These are phyloP conservation scores for Rotaria magnacalcarata DNA, from an alignment of 2,888 invertebrate species.

Conservation along the genomic window DNA sequence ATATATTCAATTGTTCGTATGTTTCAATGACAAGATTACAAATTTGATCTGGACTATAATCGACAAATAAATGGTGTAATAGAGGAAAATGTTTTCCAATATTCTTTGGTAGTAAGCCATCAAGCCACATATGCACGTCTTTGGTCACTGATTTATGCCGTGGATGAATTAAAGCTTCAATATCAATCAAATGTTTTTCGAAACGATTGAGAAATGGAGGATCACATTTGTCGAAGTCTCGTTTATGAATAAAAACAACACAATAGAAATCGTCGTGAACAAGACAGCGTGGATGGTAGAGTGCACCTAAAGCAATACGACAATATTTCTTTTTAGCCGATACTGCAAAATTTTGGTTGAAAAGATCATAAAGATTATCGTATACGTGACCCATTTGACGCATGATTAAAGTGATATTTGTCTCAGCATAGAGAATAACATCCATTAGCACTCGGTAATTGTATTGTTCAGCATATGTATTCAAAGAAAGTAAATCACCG, in stretches of 20 bases:
- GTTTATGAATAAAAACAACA: background rate
- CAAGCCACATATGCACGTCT: background rate
- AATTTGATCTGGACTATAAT: background rate
- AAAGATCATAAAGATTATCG: slow-evolving; percentile 7
- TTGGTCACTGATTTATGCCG: background rate
- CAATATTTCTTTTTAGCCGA: too few relatives aligned
- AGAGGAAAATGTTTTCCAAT: background rate
- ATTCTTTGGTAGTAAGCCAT: background rate
- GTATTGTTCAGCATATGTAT: background rate
- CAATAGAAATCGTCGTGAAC: background rate
- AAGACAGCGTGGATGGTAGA: slow-evolving; percentile 1
- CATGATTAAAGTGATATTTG: background rate
- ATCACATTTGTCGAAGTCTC: background rate
- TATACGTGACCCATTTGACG: background rate
- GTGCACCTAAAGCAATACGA: too few relatives aligned
- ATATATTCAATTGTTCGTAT: background rate
- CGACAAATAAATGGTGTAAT: background rate
- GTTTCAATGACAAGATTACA: background rate
- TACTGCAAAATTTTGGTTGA: background rate
- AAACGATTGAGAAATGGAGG: slow-evolving; percentile 3
- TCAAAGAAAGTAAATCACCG: background rate
- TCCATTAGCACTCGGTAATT: background rate
- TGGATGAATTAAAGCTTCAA: background rate
- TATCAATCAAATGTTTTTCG: background rate
- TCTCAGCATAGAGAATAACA: background rate